These are phyloP conservation scores for Thaleichthys pacificus DNA, from an alignment of 2,797 vertebrate species.

Conservation along the genomic window DNA sequence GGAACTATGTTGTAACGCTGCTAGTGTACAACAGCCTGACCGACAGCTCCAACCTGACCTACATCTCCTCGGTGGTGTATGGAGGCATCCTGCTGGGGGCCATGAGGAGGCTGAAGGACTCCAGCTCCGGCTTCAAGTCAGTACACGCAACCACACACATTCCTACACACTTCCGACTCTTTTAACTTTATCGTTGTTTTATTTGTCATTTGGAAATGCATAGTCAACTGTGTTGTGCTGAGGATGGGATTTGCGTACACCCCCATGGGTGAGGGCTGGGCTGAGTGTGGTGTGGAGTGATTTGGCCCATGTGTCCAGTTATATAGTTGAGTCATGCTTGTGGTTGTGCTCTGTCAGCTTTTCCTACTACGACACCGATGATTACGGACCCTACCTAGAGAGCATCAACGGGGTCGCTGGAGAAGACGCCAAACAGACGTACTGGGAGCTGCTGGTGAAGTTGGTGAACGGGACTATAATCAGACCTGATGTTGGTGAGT, in stretches of 20 bases:
- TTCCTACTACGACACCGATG: constrained; percentile 36
- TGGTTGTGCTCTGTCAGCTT: constrained; percentile 43
- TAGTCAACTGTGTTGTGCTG: too few species aligned
- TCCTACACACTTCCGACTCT: too few species aligned
- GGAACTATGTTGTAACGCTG: constrained; percentile 22
- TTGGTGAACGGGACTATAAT: constrained; percentile 5
- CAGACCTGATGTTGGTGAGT: constrained; percentile 55
- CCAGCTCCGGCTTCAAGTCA: constrained; percentile 50
- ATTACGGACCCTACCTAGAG: constrained; percentile 60
- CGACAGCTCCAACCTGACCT: background rate
- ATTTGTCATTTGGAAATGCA: too few species aligned
- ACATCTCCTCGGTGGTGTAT: constrained; percentile 17
- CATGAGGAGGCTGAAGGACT: constrained; percentile 39
- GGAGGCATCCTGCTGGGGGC: constrained; percentile 57
- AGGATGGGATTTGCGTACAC: too few species aligned
- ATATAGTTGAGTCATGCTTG: too few species aligned
- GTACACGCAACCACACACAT: background rate
- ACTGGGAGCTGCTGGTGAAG: constrained; percentile 61
- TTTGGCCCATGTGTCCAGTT: too few species aligned
- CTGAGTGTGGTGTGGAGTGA: background rate
- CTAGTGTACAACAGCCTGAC: constrained; percentile 40
- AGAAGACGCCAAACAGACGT: constrained; percentile 35
- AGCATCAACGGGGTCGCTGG: constrained; percentile 63
- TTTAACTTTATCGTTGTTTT: too few species aligned
- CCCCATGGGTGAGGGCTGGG: too few species aligned